phyloP scores from a whole-genome alignment of 2,888 invertebrate genomes.

The Aphidius colemani region DNA sequence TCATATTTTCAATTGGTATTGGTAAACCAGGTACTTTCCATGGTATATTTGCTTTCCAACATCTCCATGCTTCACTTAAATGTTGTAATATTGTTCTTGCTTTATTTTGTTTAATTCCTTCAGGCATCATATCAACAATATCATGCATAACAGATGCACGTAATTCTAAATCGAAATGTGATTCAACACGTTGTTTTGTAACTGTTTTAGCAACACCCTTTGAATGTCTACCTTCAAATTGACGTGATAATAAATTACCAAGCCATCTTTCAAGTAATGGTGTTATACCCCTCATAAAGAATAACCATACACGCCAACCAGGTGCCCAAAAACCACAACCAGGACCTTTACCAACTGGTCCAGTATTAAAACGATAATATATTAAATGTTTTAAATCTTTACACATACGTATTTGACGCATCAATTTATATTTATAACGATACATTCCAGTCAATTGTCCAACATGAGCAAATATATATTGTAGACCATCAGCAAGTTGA shows the following conservation, averaged over 20 bases:
- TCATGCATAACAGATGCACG: conserved; percentile 97
- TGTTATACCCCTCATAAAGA: conserved; percentile 99
- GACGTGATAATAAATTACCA: conserved; percentile 96
- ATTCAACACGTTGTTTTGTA: conserved; percentile 98
- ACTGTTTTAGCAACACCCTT: conserved; percentile 99
- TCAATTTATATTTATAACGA: conserved; percentile 96
- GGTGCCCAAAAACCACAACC: conserved; percentile 99
- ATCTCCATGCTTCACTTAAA: conserved; percentile 98
- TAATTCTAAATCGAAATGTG: conserved; percentile 98
- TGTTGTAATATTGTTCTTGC: conserved; percentile 98
- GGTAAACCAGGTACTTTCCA: conserved; percentile 99
- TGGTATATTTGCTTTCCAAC: conserved; percentile 99
- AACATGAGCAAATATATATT: conserved; percentile 99
- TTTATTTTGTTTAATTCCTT: conserved; percentile 99
- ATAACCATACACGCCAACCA: conserved; percentile 99
- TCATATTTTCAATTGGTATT: conserved; percentile 99
- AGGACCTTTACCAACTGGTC: conserved; percentile 97
- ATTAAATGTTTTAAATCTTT: conserved; percentile 99
- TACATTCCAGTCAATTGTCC: conserved; percentile 99
- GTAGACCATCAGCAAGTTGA: conserved; percentile 95
- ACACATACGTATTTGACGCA: conserved; percentile 99
- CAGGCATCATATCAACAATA: conserved; percentile 99
- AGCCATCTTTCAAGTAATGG: conserved; percentile 97
- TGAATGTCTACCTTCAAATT: conserved; percentile 98
- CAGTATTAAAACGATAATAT: conserved; percentile 98